Conservation (phyloP, 2,888 invertebrate genomes). For the Agrypnus murinus region DNA sequence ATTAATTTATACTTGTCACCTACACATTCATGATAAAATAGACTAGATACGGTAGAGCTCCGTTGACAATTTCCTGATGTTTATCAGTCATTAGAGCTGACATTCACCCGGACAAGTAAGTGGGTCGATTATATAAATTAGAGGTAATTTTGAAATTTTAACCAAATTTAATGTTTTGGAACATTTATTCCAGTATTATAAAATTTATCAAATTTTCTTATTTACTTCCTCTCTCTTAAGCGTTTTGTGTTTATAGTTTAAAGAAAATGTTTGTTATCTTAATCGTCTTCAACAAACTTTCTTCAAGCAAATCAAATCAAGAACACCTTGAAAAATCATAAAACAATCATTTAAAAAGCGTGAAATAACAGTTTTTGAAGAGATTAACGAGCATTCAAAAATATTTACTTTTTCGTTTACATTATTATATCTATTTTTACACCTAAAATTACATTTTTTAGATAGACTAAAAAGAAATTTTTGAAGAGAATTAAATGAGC, state of each 20-base stretch:
- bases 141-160: neutral
- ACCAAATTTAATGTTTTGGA: no score
- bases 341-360: slow-evolving; percentile 11
- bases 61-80: neutral
- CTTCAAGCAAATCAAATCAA: neutral
- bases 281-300: neutral
- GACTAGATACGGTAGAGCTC: slow-evolving; percentile 5
- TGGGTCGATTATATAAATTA: neutral
- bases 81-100: slow-evolving; percentile 8
- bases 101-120: neutral
- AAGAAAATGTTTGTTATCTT: no score
- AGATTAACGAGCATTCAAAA: neutral
- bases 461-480: neutral
- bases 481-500: slow-evolving; percentile 1
- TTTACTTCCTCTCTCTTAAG: no score
- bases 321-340: neutral
- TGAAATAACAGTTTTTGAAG: neutral
- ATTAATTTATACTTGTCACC: neutral
- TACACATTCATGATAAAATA: neutral
- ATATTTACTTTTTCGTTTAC: neutral
- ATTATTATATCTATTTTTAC: neutral
- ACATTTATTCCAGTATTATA: no score
- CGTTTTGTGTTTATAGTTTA: no score
- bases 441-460: neutral
- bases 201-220: no score